phyloP scores from a whole-genome alignment of 2,113 vertebrate genomes.

The Perca schrenkii region DNA sequence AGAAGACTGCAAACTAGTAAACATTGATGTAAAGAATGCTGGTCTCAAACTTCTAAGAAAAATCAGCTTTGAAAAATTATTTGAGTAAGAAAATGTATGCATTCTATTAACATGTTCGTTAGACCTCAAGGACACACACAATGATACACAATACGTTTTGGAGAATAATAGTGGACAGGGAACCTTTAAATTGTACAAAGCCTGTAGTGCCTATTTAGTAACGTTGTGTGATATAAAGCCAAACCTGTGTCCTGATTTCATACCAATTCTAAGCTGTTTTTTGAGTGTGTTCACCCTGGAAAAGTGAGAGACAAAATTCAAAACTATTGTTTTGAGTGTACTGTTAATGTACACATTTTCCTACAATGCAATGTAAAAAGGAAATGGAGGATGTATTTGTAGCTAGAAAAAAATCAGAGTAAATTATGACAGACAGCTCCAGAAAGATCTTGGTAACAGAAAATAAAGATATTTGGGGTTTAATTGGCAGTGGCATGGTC shows the following conservation, averaged over 20 bases:
- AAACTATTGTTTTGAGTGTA: too few relatives aligned
- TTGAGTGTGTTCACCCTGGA: neutral
- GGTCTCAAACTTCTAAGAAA: neutral
- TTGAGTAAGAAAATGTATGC: neutral
- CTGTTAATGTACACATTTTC: neutral
- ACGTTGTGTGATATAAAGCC: neutral
- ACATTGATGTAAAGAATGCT: neutral
- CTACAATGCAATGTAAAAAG: neutral
- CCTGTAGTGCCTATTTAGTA: neutral
- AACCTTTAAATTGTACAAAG: neutral
- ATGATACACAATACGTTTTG: neutral
- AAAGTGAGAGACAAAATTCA: neutral
- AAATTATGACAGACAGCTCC: too few relatives aligned
- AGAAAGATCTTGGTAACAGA: neutral
- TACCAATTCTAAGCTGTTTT: neutral
- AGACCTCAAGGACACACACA: neutral
- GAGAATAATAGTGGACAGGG: too few relatives aligned
- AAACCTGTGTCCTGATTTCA: neutral
- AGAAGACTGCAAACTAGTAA: neutral
- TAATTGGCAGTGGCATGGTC: neutral
- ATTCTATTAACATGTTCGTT: neutral
- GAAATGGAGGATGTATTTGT: neutral
- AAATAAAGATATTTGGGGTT: neutral
- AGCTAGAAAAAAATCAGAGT: neutral
- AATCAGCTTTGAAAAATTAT: neutral